phyloP scores from a whole-genome alignment of 2,888 invertebrate species.

The Phyto melanocephala region DNA sequence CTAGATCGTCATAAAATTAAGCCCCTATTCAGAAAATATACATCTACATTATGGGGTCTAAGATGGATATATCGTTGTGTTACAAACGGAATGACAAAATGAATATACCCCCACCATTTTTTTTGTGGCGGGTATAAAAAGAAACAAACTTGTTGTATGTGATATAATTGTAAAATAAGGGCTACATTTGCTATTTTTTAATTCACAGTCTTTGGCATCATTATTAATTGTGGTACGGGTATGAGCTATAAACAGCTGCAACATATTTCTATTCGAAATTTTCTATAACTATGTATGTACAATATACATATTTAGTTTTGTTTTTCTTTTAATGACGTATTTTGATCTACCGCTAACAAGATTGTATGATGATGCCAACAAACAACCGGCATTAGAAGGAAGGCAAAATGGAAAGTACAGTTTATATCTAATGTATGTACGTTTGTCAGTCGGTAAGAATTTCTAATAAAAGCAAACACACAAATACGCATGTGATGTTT shows the following conservation, averaged over 20 bases:
- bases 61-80: too few species aligned
- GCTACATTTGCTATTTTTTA: too few species aligned
- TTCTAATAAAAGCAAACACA: slow-evolving; percentile 14
- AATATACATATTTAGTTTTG: slow-evolving; percentile 18
- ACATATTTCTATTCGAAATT: background rate
- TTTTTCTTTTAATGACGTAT: slow-evolving; percentile 45
- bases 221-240: background rate
- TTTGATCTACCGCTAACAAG: slow-evolving; percentile 53
- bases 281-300: background rate
- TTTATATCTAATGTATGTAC: slow-evolving; percentile 13
- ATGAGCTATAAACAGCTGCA: slow-evolving; percentile 53
- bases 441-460: background rate
- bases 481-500: background rate
- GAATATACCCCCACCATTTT: too few species aligned
- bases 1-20: too few species aligned
- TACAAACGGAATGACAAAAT: too few species aligned
- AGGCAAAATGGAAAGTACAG: slow-evolving; percentile 43
- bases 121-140: too few species aligned
- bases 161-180: too few species aligned
- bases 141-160: too few species aligned
- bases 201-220: background rate
- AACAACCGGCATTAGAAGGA: slow-evolving; percentile 27
- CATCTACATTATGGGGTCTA: too few species aligned
- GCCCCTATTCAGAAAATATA: too few species aligned
- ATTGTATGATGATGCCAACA: slow-evolving; percentile 44